Conservation (phyloP, 2,888 invertebrate species). For the Hypselothyrea guttata region DNA sequence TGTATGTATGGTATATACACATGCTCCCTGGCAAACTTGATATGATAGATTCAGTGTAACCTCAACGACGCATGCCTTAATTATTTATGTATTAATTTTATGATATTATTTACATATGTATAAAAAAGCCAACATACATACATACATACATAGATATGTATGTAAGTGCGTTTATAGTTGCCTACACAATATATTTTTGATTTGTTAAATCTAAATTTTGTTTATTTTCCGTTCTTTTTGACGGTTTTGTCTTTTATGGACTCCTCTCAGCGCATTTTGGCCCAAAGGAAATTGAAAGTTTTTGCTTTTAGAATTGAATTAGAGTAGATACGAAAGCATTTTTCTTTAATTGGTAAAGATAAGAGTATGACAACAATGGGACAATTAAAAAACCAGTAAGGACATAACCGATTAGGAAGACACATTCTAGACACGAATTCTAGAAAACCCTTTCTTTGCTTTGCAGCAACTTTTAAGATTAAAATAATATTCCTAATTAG, state of each 20-base stretch:
- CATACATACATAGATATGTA: conserved; percentile 19
- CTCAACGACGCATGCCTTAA: conserved; percentile 30
- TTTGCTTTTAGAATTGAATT: conserved; percentile 61
- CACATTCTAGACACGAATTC: no score
- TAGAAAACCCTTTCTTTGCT: no score
- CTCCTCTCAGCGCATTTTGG: conserved; percentile 21
- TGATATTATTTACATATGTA: conserved; percentile 17
- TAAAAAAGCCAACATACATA: background rate
- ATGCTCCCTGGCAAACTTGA: conserved; percentile 44
- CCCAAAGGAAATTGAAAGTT: conserved; percentile 65
- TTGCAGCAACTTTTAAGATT: no score
- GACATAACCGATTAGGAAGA: no score
- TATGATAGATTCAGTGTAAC: conserved; percentile 49
- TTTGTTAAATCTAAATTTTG: conserved; percentile 18
- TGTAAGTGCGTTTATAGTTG: no score
- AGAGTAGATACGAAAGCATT: conserved; percentile 22
- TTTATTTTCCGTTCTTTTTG: background rate
- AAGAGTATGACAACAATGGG: no score
- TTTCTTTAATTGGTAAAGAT: conserved; percentile 10
- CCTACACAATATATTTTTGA: conserved; percentile 38
- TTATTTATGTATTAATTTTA: conserved; percentile 59
- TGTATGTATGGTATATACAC: conserved; percentile 34
- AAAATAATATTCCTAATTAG: no score
- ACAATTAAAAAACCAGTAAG: no score
- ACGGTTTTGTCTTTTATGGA: background rate